A percentile compares a stretch with the other conserved stretches of the same genome.
These are phyloP conservation scores for Bothrops jararaca DNA, from an alignment of 2,113 vertebrate species.

Conservation along the genomic window DNA sequence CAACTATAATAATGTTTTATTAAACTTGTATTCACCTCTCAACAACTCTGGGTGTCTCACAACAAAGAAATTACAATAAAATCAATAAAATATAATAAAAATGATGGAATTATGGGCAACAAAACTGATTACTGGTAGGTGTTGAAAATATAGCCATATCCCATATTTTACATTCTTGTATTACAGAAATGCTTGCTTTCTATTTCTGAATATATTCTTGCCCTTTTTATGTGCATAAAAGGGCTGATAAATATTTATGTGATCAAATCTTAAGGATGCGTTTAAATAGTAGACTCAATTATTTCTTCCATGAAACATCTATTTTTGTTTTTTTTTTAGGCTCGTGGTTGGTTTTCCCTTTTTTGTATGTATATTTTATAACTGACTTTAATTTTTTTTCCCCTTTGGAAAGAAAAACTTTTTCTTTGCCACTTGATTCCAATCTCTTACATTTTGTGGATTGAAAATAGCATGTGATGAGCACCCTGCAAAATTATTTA, in stretches of 20 bases:
- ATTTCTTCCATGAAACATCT: not conserved
- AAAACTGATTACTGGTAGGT: no score
- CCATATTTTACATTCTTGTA: not conserved
- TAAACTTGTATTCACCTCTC: not conserved
- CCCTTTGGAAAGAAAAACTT: not conserved
- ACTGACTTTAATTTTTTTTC: not conserved
- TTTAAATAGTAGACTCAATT: not conserved
- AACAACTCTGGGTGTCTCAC: no score
- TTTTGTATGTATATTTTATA: not conserved
- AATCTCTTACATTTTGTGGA: not conserved
- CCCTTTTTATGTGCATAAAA: not conserved
- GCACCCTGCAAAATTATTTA: not conserved
- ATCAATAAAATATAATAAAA: not conserved
- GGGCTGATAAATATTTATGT: not conserved
- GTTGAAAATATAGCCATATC: not conserved
- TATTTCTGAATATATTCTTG: not conserved
- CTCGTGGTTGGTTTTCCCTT: not conserved
- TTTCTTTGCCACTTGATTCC: not conserved
- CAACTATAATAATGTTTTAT: not conserved
- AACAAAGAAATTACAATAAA: no score
- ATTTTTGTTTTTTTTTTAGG: not conserved
- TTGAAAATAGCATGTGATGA: not conserved
- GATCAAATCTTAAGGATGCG: not conserved
- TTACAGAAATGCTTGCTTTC: not conserved
- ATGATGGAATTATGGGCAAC: not conserved